These are phyloP conservation scores for Ceramica pisi DNA, from an alignment of 2,888 invertebrate species.

Conservation along the genomic window DNA sequence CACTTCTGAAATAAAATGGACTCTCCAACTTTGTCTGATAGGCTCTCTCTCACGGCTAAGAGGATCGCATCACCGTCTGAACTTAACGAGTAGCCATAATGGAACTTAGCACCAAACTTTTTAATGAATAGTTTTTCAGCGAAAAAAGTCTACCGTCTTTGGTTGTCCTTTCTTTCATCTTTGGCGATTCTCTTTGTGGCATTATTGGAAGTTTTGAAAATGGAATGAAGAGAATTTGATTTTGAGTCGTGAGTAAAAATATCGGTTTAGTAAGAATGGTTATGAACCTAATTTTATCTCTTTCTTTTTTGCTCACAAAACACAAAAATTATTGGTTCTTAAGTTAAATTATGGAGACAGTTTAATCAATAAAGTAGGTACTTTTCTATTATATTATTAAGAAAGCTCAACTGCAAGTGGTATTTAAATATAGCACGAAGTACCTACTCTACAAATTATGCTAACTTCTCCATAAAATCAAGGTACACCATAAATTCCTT, in stretches of 20 bases:
- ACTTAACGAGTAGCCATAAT: constrained; percentile 60
- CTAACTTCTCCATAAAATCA: constrained; percentile 12
- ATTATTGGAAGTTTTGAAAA: constrained; percentile 48
- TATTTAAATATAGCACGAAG: too few species aligned
- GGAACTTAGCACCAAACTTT: constrained; percentile 67
- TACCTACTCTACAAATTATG: background rate
- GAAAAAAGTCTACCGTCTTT: constrained; percentile 61
- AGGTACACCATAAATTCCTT: constrained; percentile 11
- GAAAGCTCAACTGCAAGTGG: background rate
- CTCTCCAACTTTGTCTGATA: constrained; percentile 36
- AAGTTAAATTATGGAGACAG: too few species aligned
- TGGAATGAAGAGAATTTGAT: background rate
- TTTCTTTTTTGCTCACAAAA: too few species aligned
- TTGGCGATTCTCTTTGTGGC: constrained; percentile 48
- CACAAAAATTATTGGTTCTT: too few species aligned
- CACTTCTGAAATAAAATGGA: constrained; percentile 43
- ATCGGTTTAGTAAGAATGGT: too few species aligned
- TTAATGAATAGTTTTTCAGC: constrained; percentile 72
- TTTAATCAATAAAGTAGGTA: too few species aligned
- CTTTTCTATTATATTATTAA: background rate
- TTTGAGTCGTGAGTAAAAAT: background rate
- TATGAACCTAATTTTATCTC: too few species aligned
- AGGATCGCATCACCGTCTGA: constrained; percentile 55
- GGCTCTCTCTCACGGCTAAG: constrained; percentile 47
- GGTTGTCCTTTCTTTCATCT: constrained; percentile 44